These are phyloP conservation scores for Pan troglodytes DNA, from an alignment of 2,113 vertebrate species.

Conservation along the genomic window NHGRI_mPanTro3-v2.1_pri NC_086015.1:172910501-172911000, in stretches of 20 bases:
- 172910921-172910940: background rate
- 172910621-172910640: background rate
- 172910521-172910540: background rate
- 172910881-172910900: background rate
- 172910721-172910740: background rate
- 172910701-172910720: background rate
- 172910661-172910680: background rate
- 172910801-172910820: conserved; percentile 28
- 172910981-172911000: conserved; percentile 10
- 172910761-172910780: background rate
- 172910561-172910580: background rate
- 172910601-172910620: background rate
- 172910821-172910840: background rate
- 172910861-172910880: background rate
- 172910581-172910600: background rate
- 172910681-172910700: background rate
- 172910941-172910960: background rate
- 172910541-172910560: background rate
- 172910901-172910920: background rate
- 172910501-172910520: background rate
- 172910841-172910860: background rate
- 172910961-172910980: background rate
- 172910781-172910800: background rate
- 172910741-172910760: background rate
- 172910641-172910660: background rate